These are phyloP conservation scores for Odontomachus brunneus DNA, from an alignment of 1,140 invertebrate genomes.

Conservation along the genomic window DNA sequence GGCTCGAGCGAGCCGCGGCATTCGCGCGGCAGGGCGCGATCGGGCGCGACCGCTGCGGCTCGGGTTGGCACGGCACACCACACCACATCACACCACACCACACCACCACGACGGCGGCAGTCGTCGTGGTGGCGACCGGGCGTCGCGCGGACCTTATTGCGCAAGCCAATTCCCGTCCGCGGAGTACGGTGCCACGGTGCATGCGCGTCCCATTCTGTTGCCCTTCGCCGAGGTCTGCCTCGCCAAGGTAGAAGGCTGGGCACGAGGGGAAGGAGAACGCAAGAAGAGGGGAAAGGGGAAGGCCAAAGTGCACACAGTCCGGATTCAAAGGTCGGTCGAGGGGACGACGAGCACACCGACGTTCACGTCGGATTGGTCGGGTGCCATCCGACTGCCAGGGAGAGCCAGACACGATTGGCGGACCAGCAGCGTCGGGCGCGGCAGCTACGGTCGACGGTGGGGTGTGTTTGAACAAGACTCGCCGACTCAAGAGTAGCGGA, in stretches of 20 bases:
- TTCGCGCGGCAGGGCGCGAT: slow-evolving; percentile 49
- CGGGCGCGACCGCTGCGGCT: slow-evolving; percentile 12
- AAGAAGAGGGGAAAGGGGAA: slow-evolving; percentile 11
- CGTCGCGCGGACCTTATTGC: slow-evolving; percentile 58
- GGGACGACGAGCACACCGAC: background rate
- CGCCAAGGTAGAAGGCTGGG: background rate
- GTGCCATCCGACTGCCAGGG: background rate
- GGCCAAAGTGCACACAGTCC: slow-evolving; percentile 2
- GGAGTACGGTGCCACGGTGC: slow-evolving; percentile 42
- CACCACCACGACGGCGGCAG: slow-evolving; percentile 57
- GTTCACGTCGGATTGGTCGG: slow-evolving; percentile 4
- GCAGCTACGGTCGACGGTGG: slow-evolving; percentile 61
- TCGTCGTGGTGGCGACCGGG: slow-evolving; percentile 57
- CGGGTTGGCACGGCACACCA: slow-evolving; percentile 47
- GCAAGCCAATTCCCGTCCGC: slow-evolving; percentile 57
- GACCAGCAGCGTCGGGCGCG: slow-evolving; percentile 39
- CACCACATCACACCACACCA: slow-evolving; percentile 31
- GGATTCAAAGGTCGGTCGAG: slow-evolving; percentile 22
- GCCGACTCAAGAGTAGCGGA: slow-evolving; percentile 81
- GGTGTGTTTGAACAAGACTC: slow-evolving; percentile 84
- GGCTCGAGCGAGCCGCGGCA: slow-evolving; percentile 55
- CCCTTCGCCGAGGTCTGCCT: background rate
- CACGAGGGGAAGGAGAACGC: too few species aligned
- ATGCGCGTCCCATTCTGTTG: slow-evolving; percentile 56
- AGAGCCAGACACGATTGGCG: background rate